These are phyloP conservation scores for Calidris pygmaea DNA, from an alignment of 2,113 vertebrate genomes.

Conservation along the genomic window DNA sequence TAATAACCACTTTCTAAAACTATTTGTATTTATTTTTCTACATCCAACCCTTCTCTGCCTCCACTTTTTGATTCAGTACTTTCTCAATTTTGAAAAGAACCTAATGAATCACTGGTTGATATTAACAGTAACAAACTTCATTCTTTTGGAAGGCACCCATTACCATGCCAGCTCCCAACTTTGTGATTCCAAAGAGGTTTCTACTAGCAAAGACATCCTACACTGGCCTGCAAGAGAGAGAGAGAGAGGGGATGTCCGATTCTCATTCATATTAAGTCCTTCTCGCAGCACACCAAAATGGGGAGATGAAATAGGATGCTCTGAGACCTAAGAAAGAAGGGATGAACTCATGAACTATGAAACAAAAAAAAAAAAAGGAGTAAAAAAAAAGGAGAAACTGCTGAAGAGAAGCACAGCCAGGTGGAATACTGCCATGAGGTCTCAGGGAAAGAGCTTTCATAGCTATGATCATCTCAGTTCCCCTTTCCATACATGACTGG, in stretches of 20 bases:
- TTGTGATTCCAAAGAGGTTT: slow-evolving; percentile 19
- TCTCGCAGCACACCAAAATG: not conserved
- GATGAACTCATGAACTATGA: not conserved
- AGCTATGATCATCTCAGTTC: not conserved
- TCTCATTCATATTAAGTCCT: not conserved
- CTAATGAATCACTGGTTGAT: slow-evolving; percentile 58
- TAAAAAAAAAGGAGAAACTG: not conserved
- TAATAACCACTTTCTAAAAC: not conserved
- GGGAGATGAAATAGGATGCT: not conserved
- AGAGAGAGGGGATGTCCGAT: not conserved
- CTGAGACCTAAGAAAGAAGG: not conserved
- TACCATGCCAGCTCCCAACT: slow-evolving; percentile 14
- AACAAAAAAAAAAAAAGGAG: not conserved
- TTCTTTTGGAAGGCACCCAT: slow-evolving; percentile 10
- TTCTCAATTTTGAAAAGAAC: slow-evolving; percentile 54
- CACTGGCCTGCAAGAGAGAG: not conserved
- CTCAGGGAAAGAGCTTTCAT: not conserved
- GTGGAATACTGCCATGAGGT: not conserved
- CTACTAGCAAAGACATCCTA: not conserved
- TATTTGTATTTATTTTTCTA: slow-evolving; percentile 25
- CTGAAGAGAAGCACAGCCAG: not conserved
- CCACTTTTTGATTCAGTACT: slow-evolving; percentile 37
- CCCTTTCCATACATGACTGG: not conserved
- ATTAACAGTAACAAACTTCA: slow-evolving; percentile 41
- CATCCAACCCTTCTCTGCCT: not conserved